These are phyloP conservation scores for Apodemia mormo DNA, from an alignment of 2,888 invertebrate genomes.

Conservation along the genomic window DNA sequence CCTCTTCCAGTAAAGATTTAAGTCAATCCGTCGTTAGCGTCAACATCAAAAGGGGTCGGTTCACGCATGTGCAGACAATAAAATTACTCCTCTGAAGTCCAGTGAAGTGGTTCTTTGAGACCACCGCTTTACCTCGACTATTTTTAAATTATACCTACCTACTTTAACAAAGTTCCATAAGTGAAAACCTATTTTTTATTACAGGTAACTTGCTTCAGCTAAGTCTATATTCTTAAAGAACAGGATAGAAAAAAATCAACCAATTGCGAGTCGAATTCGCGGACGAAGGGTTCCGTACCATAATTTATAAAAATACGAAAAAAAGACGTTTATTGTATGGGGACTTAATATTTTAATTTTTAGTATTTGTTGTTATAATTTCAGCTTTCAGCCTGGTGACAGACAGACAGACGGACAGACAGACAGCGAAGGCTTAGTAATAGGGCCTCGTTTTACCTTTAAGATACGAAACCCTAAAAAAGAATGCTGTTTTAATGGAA, in stretches of 20 bases:
- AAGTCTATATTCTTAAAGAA: background rate
- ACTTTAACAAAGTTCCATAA: background rate
- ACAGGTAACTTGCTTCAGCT: background rate
- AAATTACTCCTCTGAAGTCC: constrained; percentile 45
- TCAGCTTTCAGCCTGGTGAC: no score
- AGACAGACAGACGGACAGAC: no score
- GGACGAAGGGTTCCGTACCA: no score
- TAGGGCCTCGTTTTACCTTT: no score
- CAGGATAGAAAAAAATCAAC: background rate
- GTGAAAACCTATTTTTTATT: constrained; percentile 4
- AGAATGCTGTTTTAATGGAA: no score
- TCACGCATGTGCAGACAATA: constrained; percentile 63
- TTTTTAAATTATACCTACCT: constrained; percentile 23
- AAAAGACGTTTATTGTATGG: no score
- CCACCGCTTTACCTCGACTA: constrained; percentile 17
- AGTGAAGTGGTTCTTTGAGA: constrained; percentile 40
- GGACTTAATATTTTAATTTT: no score
- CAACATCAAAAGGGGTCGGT: constrained; percentile 40
- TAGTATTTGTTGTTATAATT: no score
- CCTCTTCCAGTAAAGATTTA: constrained; percentile 25
- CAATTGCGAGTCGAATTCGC: no score
- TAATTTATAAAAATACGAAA: no score
- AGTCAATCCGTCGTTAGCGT: constrained; percentile 24
- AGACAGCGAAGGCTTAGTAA: no score
- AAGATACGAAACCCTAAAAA: no score